Conservation (phyloP, 2,888 invertebrate species). For the Zaprionus obscuricornis region DNA sequence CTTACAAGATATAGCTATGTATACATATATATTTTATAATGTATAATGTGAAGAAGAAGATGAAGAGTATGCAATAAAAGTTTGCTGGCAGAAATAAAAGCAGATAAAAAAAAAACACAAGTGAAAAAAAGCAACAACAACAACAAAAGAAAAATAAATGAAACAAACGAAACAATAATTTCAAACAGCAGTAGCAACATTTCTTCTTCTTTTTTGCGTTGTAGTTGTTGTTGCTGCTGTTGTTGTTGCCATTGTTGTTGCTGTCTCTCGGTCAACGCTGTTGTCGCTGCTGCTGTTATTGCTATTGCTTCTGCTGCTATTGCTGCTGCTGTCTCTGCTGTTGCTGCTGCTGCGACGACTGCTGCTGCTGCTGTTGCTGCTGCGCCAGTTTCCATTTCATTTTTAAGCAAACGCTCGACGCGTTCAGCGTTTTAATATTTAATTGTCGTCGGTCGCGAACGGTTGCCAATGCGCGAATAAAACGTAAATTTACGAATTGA, state of each 20-base stretch:
- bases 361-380: conserved; percentile 17
- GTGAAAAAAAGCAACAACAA: too few species aligned
- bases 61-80: too few species aligned
- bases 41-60: too few species aligned
- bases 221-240: conserved; percentile 4
- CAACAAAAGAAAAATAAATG: too few species aligned
- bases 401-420: conserved; percentile 80
- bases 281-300: conserved; percentile 5
- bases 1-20: too few species aligned
- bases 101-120: too few species aligned
- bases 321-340: conserved; percentile 2
- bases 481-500: conserved; percentile 19
- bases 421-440: conserved; percentile 78
- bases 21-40: too few species aligned
- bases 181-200: conserved; percentile 16
- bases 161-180: not conserved
- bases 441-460: conserved; percentile 80
- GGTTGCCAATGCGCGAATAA: conserved; percentile 54
- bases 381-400: conserved; percentile 80
- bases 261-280: too few species aligned
- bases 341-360: conserved; percentile 5
- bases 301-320: conserved; percentile 14
- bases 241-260: conserved; percentile 1
- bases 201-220: too few species aligned
- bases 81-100: too few species aligned